Conservation (phyloP, 2,113 vertebrate genomes). For the Panthera tigris region DNA sequence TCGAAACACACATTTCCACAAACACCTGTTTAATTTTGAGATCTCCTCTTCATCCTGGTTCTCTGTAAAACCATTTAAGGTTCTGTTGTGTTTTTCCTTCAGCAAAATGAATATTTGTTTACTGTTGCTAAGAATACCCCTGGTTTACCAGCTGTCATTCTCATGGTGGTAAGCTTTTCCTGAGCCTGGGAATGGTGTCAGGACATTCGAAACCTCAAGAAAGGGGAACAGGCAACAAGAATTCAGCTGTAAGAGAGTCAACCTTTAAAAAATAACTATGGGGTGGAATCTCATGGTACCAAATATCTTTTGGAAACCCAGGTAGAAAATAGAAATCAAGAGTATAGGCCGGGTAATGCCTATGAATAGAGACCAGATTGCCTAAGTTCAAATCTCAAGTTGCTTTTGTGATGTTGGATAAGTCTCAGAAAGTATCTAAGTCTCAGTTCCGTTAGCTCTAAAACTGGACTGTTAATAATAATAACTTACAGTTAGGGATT, state of each 20-base stretch:
- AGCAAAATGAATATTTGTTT: constrained; percentile 10
- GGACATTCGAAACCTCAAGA: background rate
- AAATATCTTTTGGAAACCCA: background rate
- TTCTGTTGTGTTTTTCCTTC: background rate
- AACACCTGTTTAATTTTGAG: background rate
- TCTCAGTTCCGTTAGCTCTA: background rate
- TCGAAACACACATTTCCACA: background rate
- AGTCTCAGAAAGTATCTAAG: background rate
- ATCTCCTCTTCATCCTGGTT: background rate
- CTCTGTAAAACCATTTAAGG: background rate
- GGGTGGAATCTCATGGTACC: background rate
- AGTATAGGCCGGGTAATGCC: background rate
- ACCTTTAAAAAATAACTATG: background rate
- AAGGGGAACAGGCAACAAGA: background rate
- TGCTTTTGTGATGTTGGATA: background rate
- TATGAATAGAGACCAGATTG: background rate
- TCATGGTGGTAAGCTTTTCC: background rate
- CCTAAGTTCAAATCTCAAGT: background rate
- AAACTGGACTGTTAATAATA: background rate
- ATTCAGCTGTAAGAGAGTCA: background rate
- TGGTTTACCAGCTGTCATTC: background rate
- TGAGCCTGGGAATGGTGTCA: background rate
- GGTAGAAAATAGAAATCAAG: background rate
- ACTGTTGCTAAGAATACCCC: background rate
- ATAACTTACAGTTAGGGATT: background rate